A percentile compares a stretch with the other conserved stretches of the same genome.
These are phyloP conservation scores for Hemaris fuciformis DNA, from an alignment of 2,888 invertebrate genomes.

Conservation along the genomic window DNA sequence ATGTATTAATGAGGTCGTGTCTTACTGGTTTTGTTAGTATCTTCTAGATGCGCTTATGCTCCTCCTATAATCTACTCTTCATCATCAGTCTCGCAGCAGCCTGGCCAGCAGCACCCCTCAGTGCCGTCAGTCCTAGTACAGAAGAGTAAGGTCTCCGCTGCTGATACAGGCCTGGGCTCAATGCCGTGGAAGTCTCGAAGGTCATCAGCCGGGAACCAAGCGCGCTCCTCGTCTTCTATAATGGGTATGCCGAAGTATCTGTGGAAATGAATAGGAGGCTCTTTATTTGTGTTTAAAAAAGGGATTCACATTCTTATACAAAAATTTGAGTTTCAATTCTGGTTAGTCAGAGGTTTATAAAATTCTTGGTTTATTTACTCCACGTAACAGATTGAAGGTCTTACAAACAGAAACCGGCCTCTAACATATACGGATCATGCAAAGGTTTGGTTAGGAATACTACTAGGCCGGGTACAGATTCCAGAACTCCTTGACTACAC, in stretches of 20 bases:
- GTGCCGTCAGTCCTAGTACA: conserved; percentile 92
- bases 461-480: no score
- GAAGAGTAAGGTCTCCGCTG: conserved; percentile 89
- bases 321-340: no score
- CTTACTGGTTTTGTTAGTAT: neutral
- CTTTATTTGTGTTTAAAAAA: neutral
- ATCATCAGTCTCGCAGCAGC: conserved; percentile 76
- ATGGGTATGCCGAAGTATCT: conserved; percentile 90
- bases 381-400: no score
- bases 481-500: no score
- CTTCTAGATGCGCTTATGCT: conserved; percentile 16
- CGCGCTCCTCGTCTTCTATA: conserved; percentile 93
- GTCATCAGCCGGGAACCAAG: conserved; percentile 95
- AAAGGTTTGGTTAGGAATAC: no score
- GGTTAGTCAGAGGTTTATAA: no score
- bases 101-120: conserved; percentile 90
- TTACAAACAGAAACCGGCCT: no score
- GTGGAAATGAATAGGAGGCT: conserved; percentile 32
- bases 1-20: neutral
- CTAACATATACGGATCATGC: no score
- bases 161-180: conserved; percentile 86
- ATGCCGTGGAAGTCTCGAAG: conserved; percentile 94
- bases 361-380: no score
- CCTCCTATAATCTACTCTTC: conserved; percentile 53
- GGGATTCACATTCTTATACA: no score